Conservation (phyloP, 2,888 invertebrate species). For the Nomada lathburiana region DNA sequence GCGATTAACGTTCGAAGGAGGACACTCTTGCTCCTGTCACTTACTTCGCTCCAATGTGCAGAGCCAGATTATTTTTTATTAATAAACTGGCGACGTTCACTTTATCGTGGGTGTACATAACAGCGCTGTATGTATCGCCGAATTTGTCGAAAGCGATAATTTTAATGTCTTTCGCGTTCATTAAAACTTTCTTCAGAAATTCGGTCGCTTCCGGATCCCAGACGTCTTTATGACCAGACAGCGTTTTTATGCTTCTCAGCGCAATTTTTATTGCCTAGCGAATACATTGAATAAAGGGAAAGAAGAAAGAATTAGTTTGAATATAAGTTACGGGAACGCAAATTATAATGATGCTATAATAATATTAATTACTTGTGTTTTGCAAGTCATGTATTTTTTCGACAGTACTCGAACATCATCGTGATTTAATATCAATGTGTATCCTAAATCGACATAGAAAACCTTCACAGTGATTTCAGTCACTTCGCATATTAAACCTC, state of each 20-base stretch:
- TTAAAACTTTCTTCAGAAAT: conserved; percentile 81
- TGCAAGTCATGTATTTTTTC: conserved; percentile 84
- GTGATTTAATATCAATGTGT: conserved; percentile 85
- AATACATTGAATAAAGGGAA: background rate
- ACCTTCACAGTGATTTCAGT: conserved; percentile 86
- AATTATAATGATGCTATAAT: background rate
- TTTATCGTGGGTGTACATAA: conserved; percentile 77
- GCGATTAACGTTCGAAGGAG: background rate
- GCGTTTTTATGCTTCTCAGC: conserved; percentile 83
- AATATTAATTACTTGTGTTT: conserved; percentile 85
- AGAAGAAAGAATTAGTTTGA: background rate
- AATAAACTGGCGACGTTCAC: conserved; percentile 86
- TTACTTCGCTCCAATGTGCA: conserved; percentile 85
- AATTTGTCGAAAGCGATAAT: conserved; percentile 81
- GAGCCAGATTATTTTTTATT: conserved; percentile 85
- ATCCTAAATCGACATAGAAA: conserved; percentile 88
- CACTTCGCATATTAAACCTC: conserved; percentile 86
- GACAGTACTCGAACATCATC: conserved; percentile 85
- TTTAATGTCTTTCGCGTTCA: conserved; percentile 78
- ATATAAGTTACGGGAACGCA: background rate
- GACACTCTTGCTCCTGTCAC: conserved; percentile 49
- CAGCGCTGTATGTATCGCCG: conserved; percentile 66
- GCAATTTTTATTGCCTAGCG: conserved; percentile 76
- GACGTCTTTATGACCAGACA: conserved; percentile 74
- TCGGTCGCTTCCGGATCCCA: conserved; percentile 82